Evolutionary conservation across 2,888 invertebrate genomes (phyloP), one percentile per base, ranked within the genome.

Genomic region (Gymnosoma rotundatum): DNA sequence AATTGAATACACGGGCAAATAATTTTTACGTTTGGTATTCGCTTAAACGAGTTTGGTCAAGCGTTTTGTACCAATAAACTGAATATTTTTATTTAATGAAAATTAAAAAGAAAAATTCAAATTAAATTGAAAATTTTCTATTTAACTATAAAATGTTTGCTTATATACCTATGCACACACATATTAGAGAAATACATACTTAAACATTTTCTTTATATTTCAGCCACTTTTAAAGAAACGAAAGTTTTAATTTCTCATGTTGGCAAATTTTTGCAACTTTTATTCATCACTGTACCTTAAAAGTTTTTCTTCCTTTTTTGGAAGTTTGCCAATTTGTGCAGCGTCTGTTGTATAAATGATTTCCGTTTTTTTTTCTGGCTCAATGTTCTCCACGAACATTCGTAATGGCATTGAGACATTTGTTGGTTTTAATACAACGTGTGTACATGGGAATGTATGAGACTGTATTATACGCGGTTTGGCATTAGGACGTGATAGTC

Each of bases 401-500:
- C 48, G 25, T 25, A 61, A 12, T 74, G 50, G 18, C 45, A 81
- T 70, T 50, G 74, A 69, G 61, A 48, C 69, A 42, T 74, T 56
- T 74, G 45, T 70, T 74, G 56, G 63, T 56, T 48, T 36, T 38
- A n/a, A 63, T 45, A 32, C 36, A 12, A 38, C 66, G 42, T 20
- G 10, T 42, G 9, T 42, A 14, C 9, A 20, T 18, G 18, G 1
- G 16, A 32, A 6, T 48, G 45, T 36, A 21, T 42, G 21, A 48
- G 20, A 38, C 14, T 58, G 36, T 4, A 66, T 52, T 76, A 64
- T 75, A 60, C 64, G 75, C 70, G 75, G 81, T 76, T 82, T 82
- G 70, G 63, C 75, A 76, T 76, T 82, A 76, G 75, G 58, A 82
- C 70, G 58, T 76, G 64, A 58, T 75, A 82, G 75, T 82, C 70